phyloP scores from a whole-genome alignment of 2,113 vertebrate genomes.

The Triplophysa dalaica region DNA sequence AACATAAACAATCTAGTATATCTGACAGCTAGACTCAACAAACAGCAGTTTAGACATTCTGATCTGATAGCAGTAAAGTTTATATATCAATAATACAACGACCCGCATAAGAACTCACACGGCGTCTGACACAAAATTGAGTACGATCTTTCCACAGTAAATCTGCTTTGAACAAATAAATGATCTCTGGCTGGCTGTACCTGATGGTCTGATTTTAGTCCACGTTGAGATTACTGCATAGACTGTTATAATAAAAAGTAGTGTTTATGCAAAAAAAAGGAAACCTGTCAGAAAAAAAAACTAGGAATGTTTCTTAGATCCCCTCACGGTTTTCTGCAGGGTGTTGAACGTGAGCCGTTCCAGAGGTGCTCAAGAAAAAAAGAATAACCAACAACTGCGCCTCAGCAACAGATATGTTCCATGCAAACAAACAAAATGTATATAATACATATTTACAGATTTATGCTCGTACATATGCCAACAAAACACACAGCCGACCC shows the following conservation, averaged over 20 bases:
- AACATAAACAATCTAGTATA: neutral
- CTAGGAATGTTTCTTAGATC: constrained; percentile 13
- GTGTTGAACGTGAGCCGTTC: constrained; percentile 18
- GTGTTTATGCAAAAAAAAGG: constrained; percentile 55
- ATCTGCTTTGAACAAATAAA: constrained; percentile 55
- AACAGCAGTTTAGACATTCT: constrained; percentile 4
- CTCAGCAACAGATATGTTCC: neutral
- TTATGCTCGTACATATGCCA: neutral
- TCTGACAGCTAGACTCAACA: neutral
- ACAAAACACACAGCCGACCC: neutral
- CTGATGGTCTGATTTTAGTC: constrained; percentile 31
- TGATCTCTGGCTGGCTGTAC: constrained; percentile 43
- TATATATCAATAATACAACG: neutral
- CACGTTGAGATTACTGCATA: constrained; percentile 24
- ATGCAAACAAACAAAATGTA: neutral
- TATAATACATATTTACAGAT: neutral
- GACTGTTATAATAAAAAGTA: constrained; percentile 42
- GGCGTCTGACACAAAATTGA: constrained; percentile 28
- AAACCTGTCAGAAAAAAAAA: neutral
- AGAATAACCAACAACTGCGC: neutral
- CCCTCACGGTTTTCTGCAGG: neutral
- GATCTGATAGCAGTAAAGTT: neutral
- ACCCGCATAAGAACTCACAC: neutral
- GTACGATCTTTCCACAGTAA: constrained; percentile 55
- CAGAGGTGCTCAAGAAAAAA: neutral